Base-by-base conservation (phyloP, 2,888 invertebrate genomes). In the Conops quadrifasciatus region DNA sequence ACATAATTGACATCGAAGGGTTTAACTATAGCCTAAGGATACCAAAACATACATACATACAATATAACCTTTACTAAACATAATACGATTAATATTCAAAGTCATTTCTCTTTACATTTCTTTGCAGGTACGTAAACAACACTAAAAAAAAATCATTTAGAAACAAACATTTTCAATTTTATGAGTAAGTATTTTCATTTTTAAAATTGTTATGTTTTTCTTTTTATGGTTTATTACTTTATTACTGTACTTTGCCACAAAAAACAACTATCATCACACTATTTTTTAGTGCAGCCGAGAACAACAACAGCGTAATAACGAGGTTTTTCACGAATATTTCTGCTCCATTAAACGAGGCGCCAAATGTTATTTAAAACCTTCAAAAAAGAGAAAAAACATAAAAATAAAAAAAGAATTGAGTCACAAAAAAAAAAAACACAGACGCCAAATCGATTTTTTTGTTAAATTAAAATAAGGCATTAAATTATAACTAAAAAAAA, bases 311-410 rank as follows among this genome's bases (percentile, higher is more conserved):
- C 60, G 16, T 36, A 28, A 51, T 15, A 58, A 36, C 51, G 19
- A 19, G 66, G n/a, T 28, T 66, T 66, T 53, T 53, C 15, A 7
- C n/a, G 16, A 9, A 13, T 36, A 43, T 36, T 28, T 66, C 66
- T 19, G 66, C 66, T 66, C 66, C 66, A 66, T 30, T 65, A 66
- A 66, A 16, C 66, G 36, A 21, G 24, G 21, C 53, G 64, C 66
- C 53, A 21, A 47, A 26, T 24, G 47, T 63, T 47, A 63, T 45
- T 47, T 63, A 47, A 63, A 63, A 63, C 63, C 63, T 24, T 43
- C 36, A n/a, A 45, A 36, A 21, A 21, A 30, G 36, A 60, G 16
- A 11, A 15, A 43, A 26, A 19, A 62, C 30, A 43, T n/a, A 43
- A 43, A 45, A 11, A 30, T n/a, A 62, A 15, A 63, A 47, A 63